Evolutionary conservation across 2,888 invertebrate genomes (phyloP).

Genomic region (Drosophila quinaria): DNA sequence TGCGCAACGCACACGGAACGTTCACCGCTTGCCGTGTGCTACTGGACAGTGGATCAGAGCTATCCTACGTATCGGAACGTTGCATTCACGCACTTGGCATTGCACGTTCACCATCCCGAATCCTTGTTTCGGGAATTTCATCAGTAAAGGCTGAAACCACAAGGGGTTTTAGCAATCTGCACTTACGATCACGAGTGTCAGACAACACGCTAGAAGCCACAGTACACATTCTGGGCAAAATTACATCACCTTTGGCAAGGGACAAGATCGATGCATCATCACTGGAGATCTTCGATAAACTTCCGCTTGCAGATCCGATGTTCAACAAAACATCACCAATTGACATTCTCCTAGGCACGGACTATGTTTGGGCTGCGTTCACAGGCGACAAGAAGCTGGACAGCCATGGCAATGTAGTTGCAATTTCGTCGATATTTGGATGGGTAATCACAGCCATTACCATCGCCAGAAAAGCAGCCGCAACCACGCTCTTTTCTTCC

Average conservation of each 20-base stretch:
- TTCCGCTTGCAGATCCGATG: constrained; percentile 3
- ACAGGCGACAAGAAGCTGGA: background rate
- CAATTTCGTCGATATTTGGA: background rate
- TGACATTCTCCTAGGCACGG: background rate
- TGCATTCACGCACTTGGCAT: no score
- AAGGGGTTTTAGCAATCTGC: no score
- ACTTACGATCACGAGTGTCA: background rate
- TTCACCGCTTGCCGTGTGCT: no score
- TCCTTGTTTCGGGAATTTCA: no score
- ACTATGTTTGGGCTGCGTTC: background rate
- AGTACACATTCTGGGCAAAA: background rate
- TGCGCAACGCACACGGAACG: no score
- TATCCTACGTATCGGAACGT: no score
- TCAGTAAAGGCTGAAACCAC: no score
- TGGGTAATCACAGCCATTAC: background rate
- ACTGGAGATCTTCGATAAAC: background rate
- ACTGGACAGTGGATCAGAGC: background rate
- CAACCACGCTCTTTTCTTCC: background rate
- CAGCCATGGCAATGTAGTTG: background rate
- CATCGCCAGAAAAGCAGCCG: background rate
- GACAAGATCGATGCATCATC: constrained; percentile 1
- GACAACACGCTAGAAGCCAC: background rate
- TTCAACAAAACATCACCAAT: background rate
- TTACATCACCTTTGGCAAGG: constrained; percentile 1
- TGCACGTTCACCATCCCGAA: no score